Evolutionary conservation across 2,888 invertebrate genomes (phyloP).

Genomic region (Caenorhabditis sulstoni): DNA sequence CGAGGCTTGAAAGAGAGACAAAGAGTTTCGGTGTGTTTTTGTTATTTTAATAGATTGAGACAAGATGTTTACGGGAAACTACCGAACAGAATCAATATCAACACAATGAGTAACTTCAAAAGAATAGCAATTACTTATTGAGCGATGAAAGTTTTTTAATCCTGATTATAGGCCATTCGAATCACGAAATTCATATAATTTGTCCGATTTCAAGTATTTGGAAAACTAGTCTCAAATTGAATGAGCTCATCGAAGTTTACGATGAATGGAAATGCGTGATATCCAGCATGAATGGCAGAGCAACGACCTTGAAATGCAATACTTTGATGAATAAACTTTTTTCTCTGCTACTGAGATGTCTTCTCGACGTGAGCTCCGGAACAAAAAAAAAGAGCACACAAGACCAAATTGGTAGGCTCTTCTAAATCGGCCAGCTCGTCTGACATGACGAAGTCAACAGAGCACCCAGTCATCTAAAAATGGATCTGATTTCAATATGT

Average conservation of each 20-base stretch:
- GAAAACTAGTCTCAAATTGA: too few species aligned
- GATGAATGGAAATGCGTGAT: constrained; percentile 8
- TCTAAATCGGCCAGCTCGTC: neutral
- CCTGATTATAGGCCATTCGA: too few species aligned
- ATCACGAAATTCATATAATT: too few species aligned
- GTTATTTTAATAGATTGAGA: too few species aligned
- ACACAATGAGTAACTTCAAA: too few species aligned
- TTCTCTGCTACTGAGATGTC: constrained; percentile 9
- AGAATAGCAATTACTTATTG: too few species aligned
- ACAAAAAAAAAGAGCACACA: constrained; percentile 11
- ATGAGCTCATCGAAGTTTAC: too few species aligned
- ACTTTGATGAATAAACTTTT: constrained; percentile 44
- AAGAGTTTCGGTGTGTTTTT: too few species aligned
- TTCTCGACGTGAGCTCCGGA: constrained; percentile 1
- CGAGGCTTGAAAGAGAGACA: neutral
- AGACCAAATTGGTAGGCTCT: constrained; percentile 14
- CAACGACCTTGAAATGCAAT: constrained; percentile 38
- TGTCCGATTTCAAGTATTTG: too few species aligned
- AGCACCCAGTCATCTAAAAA: constrained; percentile 22
- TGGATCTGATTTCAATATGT: constrained; percentile 58
- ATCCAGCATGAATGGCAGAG: constrained; percentile 19
- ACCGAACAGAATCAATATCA: too few species aligned
- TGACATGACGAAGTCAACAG: constrained; percentile 38
- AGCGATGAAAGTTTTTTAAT: too few species aligned
- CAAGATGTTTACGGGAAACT: too few species aligned